phyloP scores from a whole-genome alignment of 2,113 vertebrate genomes.

The Calonectris borealis region DNA sequence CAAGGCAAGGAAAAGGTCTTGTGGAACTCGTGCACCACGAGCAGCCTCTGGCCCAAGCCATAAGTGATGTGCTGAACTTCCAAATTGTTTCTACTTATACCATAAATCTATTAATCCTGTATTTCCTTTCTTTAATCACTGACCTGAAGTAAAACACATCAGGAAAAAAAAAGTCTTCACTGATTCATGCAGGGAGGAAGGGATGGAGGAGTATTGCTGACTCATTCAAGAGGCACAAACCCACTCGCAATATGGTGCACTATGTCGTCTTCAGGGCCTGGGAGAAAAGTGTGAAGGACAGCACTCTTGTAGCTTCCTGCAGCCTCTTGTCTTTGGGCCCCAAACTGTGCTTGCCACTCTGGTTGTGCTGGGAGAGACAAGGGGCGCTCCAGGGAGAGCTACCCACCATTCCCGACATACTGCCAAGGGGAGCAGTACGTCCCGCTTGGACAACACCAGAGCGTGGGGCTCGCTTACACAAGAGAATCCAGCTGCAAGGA shows the following conservation, averaged over 20 bases:
- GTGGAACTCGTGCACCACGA: not conserved
- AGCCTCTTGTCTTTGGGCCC: not conserved
- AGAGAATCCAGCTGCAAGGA: not conserved
- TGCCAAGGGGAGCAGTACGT: not conserved
- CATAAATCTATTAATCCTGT: not conserved
- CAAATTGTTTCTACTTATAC: not conserved
- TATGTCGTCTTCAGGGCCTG: not conserved
- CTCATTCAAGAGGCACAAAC: slow-evolving; percentile 23
- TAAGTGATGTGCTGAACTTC: not conserved
- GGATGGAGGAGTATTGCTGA: slow-evolving; percentile 43
- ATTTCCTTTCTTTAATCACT: not conserved
- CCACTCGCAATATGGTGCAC: slow-evolving; percentile 37
- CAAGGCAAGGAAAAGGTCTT: not conserved
- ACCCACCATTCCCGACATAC: not conserved
- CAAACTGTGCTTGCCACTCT: not conserved
- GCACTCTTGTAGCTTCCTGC: not conserved
- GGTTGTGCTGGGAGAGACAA: not conserved
- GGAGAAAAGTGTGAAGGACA: not conserved
- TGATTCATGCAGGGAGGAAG: slow-evolving; percentile 36
- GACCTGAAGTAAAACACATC: slow-evolving; percentile 15
- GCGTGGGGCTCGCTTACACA: not conserved
- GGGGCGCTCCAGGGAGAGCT: not conserved
- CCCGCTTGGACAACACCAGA: not conserved
- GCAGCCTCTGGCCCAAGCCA: not conserved
- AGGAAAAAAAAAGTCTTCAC: not conserved